phyloP scores from a whole-genome alignment of 1,140 invertebrate genomes.

The Nephotettix cincticeps region DNA sequence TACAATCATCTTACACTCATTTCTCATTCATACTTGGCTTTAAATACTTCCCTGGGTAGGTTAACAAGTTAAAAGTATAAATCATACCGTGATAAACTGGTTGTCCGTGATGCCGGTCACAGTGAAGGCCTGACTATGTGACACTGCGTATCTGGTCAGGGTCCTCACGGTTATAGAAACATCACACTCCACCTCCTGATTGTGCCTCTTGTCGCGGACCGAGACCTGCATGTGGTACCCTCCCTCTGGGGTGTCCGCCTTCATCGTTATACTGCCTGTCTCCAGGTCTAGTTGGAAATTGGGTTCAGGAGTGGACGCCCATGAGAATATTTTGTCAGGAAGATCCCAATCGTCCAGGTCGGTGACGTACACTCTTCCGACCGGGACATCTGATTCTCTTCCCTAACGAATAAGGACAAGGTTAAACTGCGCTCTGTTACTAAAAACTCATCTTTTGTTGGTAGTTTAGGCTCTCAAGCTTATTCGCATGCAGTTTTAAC shows the following conservation, averaged over 20 bases:
- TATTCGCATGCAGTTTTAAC: too few species aligned
- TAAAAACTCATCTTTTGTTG: too few species aligned
- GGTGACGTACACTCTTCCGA: slow-evolving; percentile 92
- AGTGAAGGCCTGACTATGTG: slow-evolving; percentile 90
- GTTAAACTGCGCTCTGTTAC: too few species aligned
- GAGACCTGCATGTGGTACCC: slow-evolving; percentile 82
- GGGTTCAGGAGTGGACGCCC: slow-evolving; percentile 76
- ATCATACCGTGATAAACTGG: slow-evolving; percentile 73
- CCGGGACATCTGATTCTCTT: slow-evolving; percentile 84
- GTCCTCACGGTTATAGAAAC: slow-evolving; percentile 78
- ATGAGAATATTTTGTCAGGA: slow-evolving; percentile 94
- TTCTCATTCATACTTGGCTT: too few species aligned
- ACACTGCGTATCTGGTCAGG: slow-evolving; percentile 90
- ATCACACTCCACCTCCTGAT: slow-evolving; percentile 87
- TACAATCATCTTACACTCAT: too few species aligned
- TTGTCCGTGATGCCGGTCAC: slow-evolving; percentile 93
- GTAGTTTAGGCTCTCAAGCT: too few species aligned
- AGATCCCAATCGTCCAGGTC: slow-evolving; percentile 97
- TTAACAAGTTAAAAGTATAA: too few species aligned
- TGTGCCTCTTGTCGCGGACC: slow-evolving; percentile 82
- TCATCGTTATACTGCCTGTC: slow-evolving; percentile 93
- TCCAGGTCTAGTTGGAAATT: slow-evolving; percentile 85
- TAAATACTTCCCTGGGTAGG: too few species aligned
- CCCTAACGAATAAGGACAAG: slow-evolving; percentile 70
- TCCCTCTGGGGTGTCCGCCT: slow-evolving; percentile 82